These are phyloP conservation scores for Rhegmatorhina hoffmannsi DNA, from an alignment of 2,113 vertebrate genomes.

Conservation along the genomic window DNA sequence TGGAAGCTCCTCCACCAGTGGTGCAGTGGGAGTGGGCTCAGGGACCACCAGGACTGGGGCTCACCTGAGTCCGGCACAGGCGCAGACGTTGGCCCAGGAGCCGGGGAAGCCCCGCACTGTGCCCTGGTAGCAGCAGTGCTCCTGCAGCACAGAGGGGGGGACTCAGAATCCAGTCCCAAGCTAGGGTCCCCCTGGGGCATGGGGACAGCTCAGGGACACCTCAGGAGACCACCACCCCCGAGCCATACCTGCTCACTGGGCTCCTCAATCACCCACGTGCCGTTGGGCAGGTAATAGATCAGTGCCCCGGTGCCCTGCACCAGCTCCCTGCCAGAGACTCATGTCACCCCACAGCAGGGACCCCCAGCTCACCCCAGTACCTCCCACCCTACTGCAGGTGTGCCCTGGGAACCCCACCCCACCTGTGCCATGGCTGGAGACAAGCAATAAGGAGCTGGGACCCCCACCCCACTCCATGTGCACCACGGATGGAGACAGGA, in stretches of 20 bases:
- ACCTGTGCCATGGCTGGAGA: background rate
- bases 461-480: background rate
- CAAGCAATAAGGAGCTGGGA: background rate
- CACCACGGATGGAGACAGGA: background rate
- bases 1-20: background rate
- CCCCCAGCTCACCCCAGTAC: background rate
- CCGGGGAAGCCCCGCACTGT: constrained; percentile 53
- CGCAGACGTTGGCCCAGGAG: constrained; percentile 85
- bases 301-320: constrained; percentile 75
- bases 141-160: constrained; percentile 62
- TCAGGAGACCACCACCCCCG: fast-evolving
- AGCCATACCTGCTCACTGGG: constrained; percentile 77
- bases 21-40: fast-evolving
- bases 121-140: constrained; percentile 87
- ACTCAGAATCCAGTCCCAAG: background rate
- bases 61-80: constrained; percentile 88
- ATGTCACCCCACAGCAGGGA: background rate
- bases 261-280: constrained; percentile 71
- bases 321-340: constrained; percentile 70
- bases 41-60: fast-evolving
- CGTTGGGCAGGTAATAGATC: constrained; percentile 86
- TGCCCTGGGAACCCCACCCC: background rate
- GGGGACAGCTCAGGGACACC: fast-evolving
- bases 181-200: background rate
- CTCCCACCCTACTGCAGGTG: background rate